Conservation (phyloP, 2,113 vertebrate genomes). For the Sturnira hondurensis region DNA sequence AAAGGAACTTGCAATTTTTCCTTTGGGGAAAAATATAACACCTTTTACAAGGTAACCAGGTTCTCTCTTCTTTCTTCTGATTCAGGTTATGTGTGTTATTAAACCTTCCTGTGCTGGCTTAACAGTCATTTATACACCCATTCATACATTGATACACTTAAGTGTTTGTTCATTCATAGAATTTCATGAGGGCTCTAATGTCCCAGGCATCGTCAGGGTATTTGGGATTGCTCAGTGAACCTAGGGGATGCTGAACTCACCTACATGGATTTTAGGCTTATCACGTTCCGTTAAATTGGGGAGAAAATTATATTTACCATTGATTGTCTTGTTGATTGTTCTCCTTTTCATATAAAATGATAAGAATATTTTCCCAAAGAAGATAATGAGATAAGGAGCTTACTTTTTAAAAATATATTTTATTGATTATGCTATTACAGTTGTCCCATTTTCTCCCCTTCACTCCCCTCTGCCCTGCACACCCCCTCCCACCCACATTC, state of each 20-base stretch:
- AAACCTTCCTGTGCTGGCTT: neutral
- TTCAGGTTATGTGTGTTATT: slow-evolving; percentile 25
- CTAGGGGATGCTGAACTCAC: neutral
- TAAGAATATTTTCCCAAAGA: neutral
- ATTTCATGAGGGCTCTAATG: neutral
- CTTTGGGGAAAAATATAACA: slow-evolving; percentile 16
- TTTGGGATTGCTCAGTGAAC: neutral
- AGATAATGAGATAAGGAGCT: neutral
- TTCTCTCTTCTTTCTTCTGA: slow-evolving; percentile 23
- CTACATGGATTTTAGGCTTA: neutral
- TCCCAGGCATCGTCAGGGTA: neutral
- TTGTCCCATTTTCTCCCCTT: too few relatives aligned
- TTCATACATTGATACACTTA: neutral
- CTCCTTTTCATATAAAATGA: slow-evolving; percentile 24
- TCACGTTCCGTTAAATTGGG: neutral
- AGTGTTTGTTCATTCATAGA: neutral
- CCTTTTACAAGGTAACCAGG: neutral
- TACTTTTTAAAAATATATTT: neutral
- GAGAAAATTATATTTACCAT: neutral
- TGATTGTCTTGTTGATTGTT: neutral
- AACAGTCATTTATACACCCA: neutral
- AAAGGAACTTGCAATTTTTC: slow-evolving; percentile 36
- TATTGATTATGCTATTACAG: too few relatives aligned
- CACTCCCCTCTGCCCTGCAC: too few relatives aligned
- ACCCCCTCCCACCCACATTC: too few relatives aligned